Percentiles rank a stretch among this genome's conserved stretches.
These are phyloP conservation scores for Scopus umbretta DNA, from an alignment of 2,113 vertebrate genomes.

Conservation along the genomic window DNA sequence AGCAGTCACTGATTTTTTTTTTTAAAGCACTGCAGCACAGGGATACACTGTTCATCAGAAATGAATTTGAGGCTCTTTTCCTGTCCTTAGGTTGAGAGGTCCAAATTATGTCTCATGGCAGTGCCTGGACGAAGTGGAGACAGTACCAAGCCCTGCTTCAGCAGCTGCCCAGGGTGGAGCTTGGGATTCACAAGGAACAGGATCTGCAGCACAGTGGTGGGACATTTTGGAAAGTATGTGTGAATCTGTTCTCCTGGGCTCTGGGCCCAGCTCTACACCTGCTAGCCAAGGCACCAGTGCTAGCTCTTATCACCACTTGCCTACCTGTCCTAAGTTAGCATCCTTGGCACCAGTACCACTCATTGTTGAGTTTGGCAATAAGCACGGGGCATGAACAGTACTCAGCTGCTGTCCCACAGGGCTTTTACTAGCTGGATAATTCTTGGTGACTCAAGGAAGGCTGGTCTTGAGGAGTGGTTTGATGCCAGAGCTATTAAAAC, in stretches of 20 bases:
- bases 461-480: not conserved
- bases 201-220: not conserved
- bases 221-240: not conserved
- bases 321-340: not conserved
- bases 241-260: not conserved
- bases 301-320: not conserved
- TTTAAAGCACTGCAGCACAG: not conserved
- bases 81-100: not conserved
- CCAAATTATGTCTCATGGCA: not conserved
- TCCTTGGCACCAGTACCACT: not conserved
- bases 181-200: not conserved
- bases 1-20: not conserved
- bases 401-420: not conserved
- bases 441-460: not conserved
- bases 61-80: not conserved
- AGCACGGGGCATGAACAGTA: not conserved
- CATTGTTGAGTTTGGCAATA: not conserved
- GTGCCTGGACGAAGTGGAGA: not conserved
- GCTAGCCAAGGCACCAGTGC: not conserved
- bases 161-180: not conserved
- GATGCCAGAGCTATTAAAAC: constrained; percentile 7
- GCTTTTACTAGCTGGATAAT: not conserved
- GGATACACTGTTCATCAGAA: not conserved
- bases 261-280: not conserved
- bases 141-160: not conserved